Base-by-base conservation (phyloP, 2,797 vertebrate genomes). In the Karalla daura region DNA sequence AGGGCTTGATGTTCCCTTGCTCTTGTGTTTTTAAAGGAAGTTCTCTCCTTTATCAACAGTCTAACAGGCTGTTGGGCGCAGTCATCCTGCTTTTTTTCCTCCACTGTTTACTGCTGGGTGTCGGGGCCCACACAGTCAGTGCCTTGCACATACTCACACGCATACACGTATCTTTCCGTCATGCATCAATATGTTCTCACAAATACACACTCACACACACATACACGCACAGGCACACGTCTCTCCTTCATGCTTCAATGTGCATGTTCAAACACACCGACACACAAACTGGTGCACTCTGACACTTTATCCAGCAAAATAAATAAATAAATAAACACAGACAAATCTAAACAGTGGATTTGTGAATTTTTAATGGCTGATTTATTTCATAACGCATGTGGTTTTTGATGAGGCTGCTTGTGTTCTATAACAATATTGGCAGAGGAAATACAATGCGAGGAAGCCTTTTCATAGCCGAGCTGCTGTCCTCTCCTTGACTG, bases 401-500 rank as follows among this genome's bases (percentile, higher is more conserved):
- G 51, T 66, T 41, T 37, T 7, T 10, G 5, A 47, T 47, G 41
- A 47, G 62, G 62, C 56, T 52, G 54, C 21, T 52, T 70, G 54
- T 62, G 40, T 72, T 70, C n/a, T n/a, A 37, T 35, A 50, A 21
- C 25, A 2, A 40, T 25, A 33, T 63, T 35, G 63, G 25, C 18
- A 20, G 3, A 37, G 73, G 33, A 44, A 50, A 61, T 37, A 2
- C 51, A 66, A 64, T 50, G 56, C 32, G 25, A 80, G 52, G 39
- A 61, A 65, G 56, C 32, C n/a, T 47, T 66, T 79, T 72, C 23
- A 63, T 70, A 40, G 55, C 18, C 43, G 12, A 80, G 71, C 71
- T 27, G 60, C 78, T 72, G 81, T 87, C 85, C 78, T 86, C 70
- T 89, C 71, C 76, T 83, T 83, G 78, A 83, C 79, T 86, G 60